Evolutionary conservation across 2,797 vertebrate species (phyloP), one percentile per base, ranked within the genome.

Genomic region (Dryobates pubescens): DNA sequence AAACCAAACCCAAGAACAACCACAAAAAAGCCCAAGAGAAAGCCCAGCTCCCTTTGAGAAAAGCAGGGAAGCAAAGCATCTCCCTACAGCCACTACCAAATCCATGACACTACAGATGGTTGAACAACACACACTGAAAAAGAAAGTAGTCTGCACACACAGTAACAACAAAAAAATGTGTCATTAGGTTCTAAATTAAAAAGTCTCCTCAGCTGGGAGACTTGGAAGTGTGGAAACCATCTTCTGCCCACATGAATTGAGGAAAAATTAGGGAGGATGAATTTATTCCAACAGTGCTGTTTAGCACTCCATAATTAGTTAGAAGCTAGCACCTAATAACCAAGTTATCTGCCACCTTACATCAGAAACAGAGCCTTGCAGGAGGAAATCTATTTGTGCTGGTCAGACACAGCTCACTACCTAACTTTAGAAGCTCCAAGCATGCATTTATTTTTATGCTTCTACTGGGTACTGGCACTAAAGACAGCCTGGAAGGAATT

Each of bases 101-200:
- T 63, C 32, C 36, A 43, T 12, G 24, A 73, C 32, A 30, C 14
- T 53, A 59, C 1, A 27, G 13, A 51, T 0, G 0, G 29, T 59
- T 88, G 41, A 84, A n/a, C 30, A 80, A 6, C 1, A 6, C 30
- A 54, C 7, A 13, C 12, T 38, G 17, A 26, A 88, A 92, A 78
- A 75, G n/a, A 80, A 1, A 67, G 18, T 2, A 53, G 43, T 10
- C 57, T 32, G 19, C 27, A 73, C 7, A 32, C 22, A 49, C 47
- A 38, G 38, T 38, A 38, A 38, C 38, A 38, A 38, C 10, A 38
- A 38, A 38, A 69, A 70, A 88, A 47, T 5, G 16, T 7, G 38
- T 23, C 56, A 69, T 17, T 3, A 59, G 36, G 26, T 9, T 45
- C 18, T 70, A 72, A 38, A 38, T 38, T 38, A 38, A 38, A 47